Percentiles rank a stretch among this genome's conserved stretches.
phyloP scores from a whole-genome alignment of 2,888 invertebrate genomes.

The Campaea margaritaria region DNA sequence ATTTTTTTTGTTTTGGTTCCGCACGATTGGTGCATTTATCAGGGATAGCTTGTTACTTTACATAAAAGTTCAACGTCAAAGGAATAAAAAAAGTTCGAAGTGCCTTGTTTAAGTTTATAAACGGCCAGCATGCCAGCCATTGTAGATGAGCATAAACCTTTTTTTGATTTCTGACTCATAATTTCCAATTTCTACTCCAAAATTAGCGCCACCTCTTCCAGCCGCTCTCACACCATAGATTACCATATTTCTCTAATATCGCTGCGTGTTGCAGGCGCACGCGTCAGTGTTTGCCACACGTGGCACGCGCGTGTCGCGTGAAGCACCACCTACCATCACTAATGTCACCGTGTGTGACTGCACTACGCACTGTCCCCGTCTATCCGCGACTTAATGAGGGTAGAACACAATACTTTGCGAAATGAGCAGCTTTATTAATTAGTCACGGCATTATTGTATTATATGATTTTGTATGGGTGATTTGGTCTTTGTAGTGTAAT shows the following conservation, averaged over 20 bases:
- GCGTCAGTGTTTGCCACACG: constrained; percentile 62
- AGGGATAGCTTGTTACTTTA: too few relatives aligned
- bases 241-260: constrained; percentile 77
- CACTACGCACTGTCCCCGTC: constrained; percentile 29
- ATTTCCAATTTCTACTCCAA: constrained; percentile 5
- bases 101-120: too few relatives aligned
- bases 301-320: constrained; percentile 61
- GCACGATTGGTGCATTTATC: too few relatives aligned
- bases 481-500: constrained; percentile 18
- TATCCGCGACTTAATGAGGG: constrained; percentile 43
- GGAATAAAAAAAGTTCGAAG: too few relatives aligned
- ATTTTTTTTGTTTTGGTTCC: too few relatives aligned
- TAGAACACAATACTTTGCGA: constrained; percentile 31
- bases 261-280: constrained; percentile 65
- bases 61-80: too few relatives aligned
- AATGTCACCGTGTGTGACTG: constrained; percentile 39
- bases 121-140: neutral
- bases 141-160: neutral
- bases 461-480: constrained; percentile 1
- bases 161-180: neutral
- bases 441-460: constrained; percentile 21
- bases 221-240: constrained; percentile 40
- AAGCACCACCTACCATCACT: constrained; percentile 52
- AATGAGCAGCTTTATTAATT: constrained; percentile 52
- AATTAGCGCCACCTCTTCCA: constrained; percentile 32